Evolutionary conservation across 2,797 vertebrate genomes (phyloP).

Genomic region (Coluber constrictor): DNA sequence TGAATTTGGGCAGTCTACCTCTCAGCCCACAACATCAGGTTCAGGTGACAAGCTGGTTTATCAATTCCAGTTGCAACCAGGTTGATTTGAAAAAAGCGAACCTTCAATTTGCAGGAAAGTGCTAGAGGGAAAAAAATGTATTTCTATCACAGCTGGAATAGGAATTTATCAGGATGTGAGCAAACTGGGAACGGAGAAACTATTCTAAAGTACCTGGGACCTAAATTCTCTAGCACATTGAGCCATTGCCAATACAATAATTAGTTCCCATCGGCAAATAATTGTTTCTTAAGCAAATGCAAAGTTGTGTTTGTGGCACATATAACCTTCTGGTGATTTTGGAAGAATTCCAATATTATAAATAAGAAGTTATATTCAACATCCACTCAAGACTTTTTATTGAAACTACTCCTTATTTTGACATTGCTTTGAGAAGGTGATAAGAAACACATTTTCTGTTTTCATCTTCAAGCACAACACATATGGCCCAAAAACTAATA

Average conservation of each 20-base stretch:
- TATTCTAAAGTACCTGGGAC: background rate
- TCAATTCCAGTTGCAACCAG: no score
- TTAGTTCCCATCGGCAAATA: background rate
- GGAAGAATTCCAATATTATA: background rate
- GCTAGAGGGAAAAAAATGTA: background rate
- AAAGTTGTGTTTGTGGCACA: background rate
- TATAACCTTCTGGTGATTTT: background rate
- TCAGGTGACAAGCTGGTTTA: no score
- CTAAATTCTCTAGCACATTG: background rate
- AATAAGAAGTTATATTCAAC: background rate
- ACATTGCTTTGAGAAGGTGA: background rate
- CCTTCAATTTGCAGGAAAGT: no score
- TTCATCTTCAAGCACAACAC: no score
- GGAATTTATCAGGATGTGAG: background rate
- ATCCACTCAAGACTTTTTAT: background rate
- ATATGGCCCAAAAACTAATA: no score
- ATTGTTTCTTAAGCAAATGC: background rate
- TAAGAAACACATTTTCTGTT: no score
- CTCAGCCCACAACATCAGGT: no score
- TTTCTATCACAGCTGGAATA: background rate
- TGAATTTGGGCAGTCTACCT: no score
- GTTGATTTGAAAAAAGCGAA: no score
- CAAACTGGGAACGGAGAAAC: background rate
- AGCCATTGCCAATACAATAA: background rate
- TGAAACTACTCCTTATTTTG: background rate